phyloP scores from a whole-genome alignment of 2,797 vertebrate genomes.

The Bufotes viridis region DNA sequence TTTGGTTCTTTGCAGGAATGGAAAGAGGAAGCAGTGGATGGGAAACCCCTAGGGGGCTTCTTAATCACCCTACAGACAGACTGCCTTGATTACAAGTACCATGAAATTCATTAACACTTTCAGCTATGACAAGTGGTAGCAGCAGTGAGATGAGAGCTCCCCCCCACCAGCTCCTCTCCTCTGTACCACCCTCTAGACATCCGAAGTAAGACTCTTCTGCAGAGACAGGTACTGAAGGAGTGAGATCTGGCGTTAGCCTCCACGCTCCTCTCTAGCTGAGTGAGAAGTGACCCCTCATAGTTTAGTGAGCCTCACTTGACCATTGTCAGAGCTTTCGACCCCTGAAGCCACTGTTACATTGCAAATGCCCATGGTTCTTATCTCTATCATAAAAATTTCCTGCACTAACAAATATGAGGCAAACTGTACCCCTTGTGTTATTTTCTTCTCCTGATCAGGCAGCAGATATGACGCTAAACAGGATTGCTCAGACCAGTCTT shows the following conservation, averaged over 20 bases:
- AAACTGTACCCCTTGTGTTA: not conserved
- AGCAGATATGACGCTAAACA: no score
- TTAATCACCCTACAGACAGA: conserved; percentile 97
- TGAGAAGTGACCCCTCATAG: not conserved
- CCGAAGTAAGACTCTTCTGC: not conserved
- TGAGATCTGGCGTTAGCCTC: not conserved
- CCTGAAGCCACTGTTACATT: not conserved
- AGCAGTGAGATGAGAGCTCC: conserved; percentile 89
- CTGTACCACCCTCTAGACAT: not conserved
- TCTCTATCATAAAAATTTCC: not conserved
- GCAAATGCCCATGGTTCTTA: not conserved
- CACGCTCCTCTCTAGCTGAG: not conserved
- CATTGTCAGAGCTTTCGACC: not conserved
- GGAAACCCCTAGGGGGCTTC: conserved; percentile 94
- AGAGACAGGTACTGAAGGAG: not conserved
- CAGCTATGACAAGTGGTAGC: conserved; percentile 97
- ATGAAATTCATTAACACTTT: conserved; percentile 96
- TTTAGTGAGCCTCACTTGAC: conserved; percentile 66
- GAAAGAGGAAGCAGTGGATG: conserved; percentile 56
- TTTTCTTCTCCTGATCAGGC: no score
- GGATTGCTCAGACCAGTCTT: no score
- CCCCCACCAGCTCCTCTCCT: not conserved
- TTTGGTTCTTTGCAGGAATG: conserved; percentile 6
- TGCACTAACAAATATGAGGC: not conserved
- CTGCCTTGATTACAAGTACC: conserved; percentile 98